Evolutionary conservation across 2,797 vertebrate genomes (phyloP).

Genomic region (Bufotes viridis): DNA sequence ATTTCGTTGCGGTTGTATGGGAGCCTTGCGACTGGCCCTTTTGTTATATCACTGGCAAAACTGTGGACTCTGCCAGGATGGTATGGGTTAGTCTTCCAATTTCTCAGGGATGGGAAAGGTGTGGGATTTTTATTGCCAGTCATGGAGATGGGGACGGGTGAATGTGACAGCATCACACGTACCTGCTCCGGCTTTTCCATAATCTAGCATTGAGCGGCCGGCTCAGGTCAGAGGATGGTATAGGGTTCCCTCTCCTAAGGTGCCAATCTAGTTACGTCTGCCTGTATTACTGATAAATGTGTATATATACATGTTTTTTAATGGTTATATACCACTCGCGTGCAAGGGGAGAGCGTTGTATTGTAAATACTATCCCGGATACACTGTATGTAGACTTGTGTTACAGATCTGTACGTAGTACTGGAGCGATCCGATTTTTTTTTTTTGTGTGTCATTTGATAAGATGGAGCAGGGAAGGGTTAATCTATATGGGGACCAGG

Average conservation of each 20-base stretch:
- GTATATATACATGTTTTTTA: conserved; percentile 31
- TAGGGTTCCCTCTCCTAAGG: conserved; percentile 70
- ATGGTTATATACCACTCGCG: conserved; percentile 55
- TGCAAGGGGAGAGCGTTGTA: conserved; percentile 37
- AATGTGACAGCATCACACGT: not conserved
- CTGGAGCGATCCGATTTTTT: not conserved
- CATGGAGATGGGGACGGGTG: not conserved
- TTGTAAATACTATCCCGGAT: conserved; percentile 51
- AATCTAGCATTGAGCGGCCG: not conserved
- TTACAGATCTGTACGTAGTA: conserved; percentile 25
- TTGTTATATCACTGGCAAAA: not conserved
- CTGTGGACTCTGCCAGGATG: conserved; percentile 16
- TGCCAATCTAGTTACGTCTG: conserved; percentile 64
- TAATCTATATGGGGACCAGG: not conserved
- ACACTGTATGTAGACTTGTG: conserved; percentile 52
- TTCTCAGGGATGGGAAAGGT: conserved; percentile 59
- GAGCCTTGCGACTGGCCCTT: not conserved
- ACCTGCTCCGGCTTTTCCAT: not conserved
- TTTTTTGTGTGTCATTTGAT: conserved; percentile 27
- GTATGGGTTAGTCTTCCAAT: conserved; percentile 30
- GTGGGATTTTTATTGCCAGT: conserved; percentile 42
- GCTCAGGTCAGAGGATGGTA: conserved; percentile 44
- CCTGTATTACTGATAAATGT: conserved; percentile 33
- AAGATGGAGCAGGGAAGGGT: not conserved
- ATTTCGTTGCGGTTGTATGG: conserved; percentile 6